These are phyloP conservation scores for Pseudopipra pipra DNA, from an alignment of 2,113 vertebrate species.

Conservation along the genomic window DNA sequence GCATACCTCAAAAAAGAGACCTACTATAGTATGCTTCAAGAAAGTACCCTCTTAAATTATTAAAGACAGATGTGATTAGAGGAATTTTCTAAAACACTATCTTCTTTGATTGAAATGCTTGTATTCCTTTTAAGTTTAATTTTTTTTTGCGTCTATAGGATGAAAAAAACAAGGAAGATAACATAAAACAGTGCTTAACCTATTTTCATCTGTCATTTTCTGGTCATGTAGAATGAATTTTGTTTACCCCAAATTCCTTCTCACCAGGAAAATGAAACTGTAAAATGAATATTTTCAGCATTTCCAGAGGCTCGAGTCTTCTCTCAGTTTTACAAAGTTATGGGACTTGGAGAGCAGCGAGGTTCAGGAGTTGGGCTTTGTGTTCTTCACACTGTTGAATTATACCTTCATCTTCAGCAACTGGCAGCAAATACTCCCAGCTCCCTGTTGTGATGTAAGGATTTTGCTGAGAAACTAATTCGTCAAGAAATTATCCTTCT, in stretches of 20 bases:
- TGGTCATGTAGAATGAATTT: neutral
- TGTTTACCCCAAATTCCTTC: neutral
- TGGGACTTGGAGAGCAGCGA: rapidly evolving
- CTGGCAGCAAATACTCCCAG: neutral
- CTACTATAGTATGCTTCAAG: neutral
- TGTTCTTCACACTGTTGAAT: rapidly evolving
- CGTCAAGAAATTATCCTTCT: neutral
- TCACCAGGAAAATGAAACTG: neutral
- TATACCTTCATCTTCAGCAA: neutral
- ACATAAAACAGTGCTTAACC: neutral
- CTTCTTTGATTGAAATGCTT: neutral
- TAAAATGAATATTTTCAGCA: neutral
- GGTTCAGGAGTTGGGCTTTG: neutral
- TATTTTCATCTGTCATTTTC: neutral
- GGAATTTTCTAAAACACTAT: neutral
- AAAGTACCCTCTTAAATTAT: neutral
- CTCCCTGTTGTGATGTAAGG: neutral
- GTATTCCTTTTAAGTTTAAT: neutral
- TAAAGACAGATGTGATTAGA: neutral
- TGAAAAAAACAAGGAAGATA: neutral
- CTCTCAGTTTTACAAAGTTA: neutral
- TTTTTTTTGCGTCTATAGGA: neutral
- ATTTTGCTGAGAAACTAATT: neutral
- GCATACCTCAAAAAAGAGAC: neutral
- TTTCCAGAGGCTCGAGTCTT: neutral